phyloP scores from a whole-genome alignment of 2,113 vertebrate genomes.

The Bufo bufo region DNA sequence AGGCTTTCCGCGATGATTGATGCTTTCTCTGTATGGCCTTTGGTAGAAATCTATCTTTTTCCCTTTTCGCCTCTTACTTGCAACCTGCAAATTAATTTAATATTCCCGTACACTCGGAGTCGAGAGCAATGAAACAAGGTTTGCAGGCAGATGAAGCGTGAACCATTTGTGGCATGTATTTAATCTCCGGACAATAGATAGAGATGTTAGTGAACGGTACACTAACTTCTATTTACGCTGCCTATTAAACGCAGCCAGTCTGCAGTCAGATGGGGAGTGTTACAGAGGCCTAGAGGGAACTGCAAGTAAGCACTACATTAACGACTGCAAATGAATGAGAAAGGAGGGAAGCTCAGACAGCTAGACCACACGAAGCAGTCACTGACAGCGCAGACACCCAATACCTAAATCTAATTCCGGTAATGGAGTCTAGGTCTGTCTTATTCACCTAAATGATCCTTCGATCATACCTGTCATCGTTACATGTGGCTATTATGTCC shows the following conservation, averaged over 20 bases:
- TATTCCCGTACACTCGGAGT: slow-evolving; percentile 77
- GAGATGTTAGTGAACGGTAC: slow-evolving; percentile 88
- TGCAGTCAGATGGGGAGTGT: slow-evolving; percentile 85
- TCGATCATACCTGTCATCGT: slow-evolving; percentile 19
- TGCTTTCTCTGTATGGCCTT: slow-evolving; percentile 28
- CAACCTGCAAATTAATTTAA: slow-evolving; percentile 91
- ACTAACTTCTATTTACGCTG: slow-evolving; percentile 90
- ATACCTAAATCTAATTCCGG: slow-evolving; percentile 71
- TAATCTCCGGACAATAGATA: slow-evolving; percentile 89
- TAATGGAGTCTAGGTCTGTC: slow-evolving; percentile 65
- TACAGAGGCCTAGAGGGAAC: slow-evolving; percentile 84
- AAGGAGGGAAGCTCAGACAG: slow-evolving; percentile 73
- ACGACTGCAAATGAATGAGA: slow-evolving; percentile 84
- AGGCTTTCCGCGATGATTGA: slow-evolving; percentile 28
- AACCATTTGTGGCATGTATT: slow-evolving; percentile 88
- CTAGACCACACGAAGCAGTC: slow-evolving; percentile 77
- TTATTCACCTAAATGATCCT: neutral
- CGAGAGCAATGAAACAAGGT: slow-evolving; percentile 81
- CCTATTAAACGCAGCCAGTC: slow-evolving; percentile 87
- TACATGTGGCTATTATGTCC: neutral
- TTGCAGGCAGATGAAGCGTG: slow-evolving; percentile 84
- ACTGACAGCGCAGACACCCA: slow-evolving; percentile 72
- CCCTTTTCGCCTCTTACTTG: slow-evolving; percentile 80
- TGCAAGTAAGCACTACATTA: slow-evolving; percentile 86
- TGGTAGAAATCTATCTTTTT: slow-evolving; percentile 53